phyloP scores from a whole-genome alignment of 1,140 invertebrate genomes.

The Platorchestia sp. region DNA sequence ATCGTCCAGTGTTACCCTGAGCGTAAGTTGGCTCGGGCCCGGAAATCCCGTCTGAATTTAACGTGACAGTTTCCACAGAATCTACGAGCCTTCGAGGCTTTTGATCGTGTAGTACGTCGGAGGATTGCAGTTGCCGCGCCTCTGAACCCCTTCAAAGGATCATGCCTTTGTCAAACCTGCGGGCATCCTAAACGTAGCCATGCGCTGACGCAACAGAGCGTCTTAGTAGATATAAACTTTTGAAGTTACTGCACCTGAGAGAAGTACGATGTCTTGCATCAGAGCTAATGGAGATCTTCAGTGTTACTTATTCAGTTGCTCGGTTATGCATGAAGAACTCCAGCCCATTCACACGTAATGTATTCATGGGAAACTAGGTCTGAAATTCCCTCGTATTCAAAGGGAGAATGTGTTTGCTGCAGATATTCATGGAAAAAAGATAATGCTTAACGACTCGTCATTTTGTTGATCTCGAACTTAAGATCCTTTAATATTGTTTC shows the following conservation, averaged over 20 bases:
- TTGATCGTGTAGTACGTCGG: slow-evolving; percentile 14
- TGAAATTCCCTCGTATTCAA: neutral
- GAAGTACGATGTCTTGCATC: neutral
- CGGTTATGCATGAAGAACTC: neutral
- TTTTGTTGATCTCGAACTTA: too few species aligned
- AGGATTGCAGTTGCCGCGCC: neutral
- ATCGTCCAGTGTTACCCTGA: neutral
- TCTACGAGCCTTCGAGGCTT: slow-evolving; percentile 43
- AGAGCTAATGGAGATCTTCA: neutral
- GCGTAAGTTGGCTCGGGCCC: neutral
- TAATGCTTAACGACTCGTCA: too few species aligned
- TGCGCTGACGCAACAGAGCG: neutral
- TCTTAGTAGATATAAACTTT: neutral
- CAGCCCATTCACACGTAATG: neutral
- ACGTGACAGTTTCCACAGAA: slow-evolving; percentile 49
- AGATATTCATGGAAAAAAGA: neutral
- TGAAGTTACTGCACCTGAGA: neutral
- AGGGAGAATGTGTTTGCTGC: neutral
- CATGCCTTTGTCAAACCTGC: neutral
- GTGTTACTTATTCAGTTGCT: neutral
- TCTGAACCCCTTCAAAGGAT: neutral
- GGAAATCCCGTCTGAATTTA: slow-evolving; percentile 48
- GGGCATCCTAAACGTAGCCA: neutral
- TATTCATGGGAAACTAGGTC: neutral
- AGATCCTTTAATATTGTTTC: too few species aligned